These are phyloP conservation scores for Caenorhabditis sp. DNA, from an alignment of 2,888 invertebrate species.

Conservation along the genomic window DNA sequence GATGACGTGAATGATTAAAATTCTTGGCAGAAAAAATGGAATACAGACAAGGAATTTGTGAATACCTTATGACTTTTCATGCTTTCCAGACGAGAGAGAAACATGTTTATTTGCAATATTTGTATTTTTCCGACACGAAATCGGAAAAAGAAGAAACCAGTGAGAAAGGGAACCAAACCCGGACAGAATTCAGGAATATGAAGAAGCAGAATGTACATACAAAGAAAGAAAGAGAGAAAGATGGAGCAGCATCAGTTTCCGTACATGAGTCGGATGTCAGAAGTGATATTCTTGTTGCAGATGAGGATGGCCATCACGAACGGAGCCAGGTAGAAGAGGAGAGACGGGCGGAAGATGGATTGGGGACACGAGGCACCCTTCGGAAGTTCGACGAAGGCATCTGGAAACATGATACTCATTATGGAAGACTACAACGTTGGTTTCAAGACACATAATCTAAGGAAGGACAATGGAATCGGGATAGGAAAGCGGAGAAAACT, in stretches of 20 bases:
- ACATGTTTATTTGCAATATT: conserved; percentile 1
- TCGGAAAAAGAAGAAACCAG: conserved; percentile 18
- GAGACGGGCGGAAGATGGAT: conserved; percentile 58
- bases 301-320: conserved; percentile 49
- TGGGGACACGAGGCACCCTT: conserved; percentile 60
- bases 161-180: conserved; percentile 29
- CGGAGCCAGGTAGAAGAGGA: conserved; percentile 56
- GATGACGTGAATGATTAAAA: conserved; percentile 23
- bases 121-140: not conserved
- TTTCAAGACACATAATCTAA: not conserved
- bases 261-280: conserved; percentile 53
- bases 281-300: conserved; percentile 46
- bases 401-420: conserved; percentile 35
- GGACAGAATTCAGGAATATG: not conserved
- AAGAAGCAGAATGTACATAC: conserved; percentile 42
- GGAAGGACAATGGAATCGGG: too few species aligned
- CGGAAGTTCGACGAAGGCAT: conserved; percentile 30
- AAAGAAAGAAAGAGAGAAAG: conserved; percentile 6
- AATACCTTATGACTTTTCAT: conserved; percentile 6
- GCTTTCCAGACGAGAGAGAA: too few species aligned
- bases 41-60: conserved; percentile 6
- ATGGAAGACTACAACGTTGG: not conserved
- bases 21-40: conserved; percentile 2
- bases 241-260: conserved; percentile 32
- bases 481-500: too few species aligned